A percentile compares a stretch with the other conserved stretches of the same genome.
These are phyloP conservation scores for Pempheris klunzingeri DNA, from an alignment of 2,797 vertebrate species.

Conservation along the genomic window DNA sequence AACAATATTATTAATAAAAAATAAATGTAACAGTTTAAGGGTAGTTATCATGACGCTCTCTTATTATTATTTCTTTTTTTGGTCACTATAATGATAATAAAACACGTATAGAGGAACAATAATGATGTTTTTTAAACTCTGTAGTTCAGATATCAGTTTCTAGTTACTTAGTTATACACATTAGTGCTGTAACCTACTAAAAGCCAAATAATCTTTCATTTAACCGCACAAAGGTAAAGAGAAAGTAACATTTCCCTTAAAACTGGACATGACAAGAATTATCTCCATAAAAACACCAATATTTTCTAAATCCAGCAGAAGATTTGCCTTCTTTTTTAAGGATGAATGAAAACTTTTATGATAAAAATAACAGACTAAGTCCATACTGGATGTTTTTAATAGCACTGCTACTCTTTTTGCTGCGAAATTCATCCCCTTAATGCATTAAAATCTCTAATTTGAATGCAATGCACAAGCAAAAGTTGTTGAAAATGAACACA, in stretches of 20 bases:
- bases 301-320: no score
- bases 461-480: not conserved
- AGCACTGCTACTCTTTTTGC: not conserved
- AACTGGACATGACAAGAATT: not conserved
- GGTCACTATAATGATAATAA: not conserved
- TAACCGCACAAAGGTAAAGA: not conserved
- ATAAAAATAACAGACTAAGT: not conserved
- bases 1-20: not conserved
- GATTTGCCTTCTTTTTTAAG: no score
- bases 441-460: not conserved
- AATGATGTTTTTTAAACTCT: no score
- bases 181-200: not conserved
- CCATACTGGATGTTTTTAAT: not conserved
- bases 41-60: not conserved
- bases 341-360: not conserved
- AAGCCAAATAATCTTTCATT: not conserved
- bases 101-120: no score
- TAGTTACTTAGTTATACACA: no score
- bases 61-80: not conserved
- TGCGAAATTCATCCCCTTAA: not conserved
- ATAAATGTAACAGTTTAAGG: not conserved
- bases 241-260: no score
- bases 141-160: no score
- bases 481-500: not conserved
- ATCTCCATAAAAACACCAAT: not conserved